Conservation (phyloP, 2,888 invertebrate genomes). For the Hemicrepidius hirtus region DNA sequence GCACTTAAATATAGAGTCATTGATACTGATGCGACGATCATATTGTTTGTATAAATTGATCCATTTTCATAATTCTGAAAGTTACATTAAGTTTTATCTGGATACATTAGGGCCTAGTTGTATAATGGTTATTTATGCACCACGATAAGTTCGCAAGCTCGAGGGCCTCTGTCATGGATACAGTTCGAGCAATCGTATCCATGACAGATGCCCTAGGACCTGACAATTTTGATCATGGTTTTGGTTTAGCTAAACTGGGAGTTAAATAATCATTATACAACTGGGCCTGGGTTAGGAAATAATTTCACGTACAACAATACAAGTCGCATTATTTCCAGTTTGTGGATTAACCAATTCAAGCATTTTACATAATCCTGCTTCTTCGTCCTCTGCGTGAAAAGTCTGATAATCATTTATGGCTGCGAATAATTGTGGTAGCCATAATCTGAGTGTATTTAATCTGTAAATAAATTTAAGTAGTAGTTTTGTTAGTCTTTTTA, state of each 20-base stretch:
- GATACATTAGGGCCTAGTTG: no score
- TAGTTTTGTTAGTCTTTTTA: no score
- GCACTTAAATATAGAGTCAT: slow-evolving; percentile 79
- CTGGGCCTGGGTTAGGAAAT: background rate
- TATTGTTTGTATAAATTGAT: slow-evolving; percentile 80
- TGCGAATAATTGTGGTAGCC: slow-evolving; percentile 90
- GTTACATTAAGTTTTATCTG: background rate
- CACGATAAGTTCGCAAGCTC: no score
- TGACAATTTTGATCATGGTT: no score
- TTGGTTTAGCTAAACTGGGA: no score
- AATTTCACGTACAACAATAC: slow-evolving; percentile 55
- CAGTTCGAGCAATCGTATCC: no score
- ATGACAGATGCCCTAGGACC: no score
- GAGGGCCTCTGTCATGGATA: no score
- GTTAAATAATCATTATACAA: no score
- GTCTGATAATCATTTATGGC: slow-evolving; percentile 74
- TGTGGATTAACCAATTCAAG: slow-evolving; percentile 71
- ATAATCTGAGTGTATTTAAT: slow-evolving; percentile 86
- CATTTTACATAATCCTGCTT: slow-evolving; percentile 72
- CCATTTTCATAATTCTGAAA: slow-evolving; percentile 63
- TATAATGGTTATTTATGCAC: no score
- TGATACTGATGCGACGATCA: slow-evolving; percentile 79
- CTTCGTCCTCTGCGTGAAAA: slow-evolving; percentile 55
- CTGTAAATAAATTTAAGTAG: no score
- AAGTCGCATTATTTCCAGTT: slow-evolving; percentile 33